Evolutionary conservation across 2,888 invertebrate genomes (phyloP).

Genomic region (Leptopilina syphax): DNA sequence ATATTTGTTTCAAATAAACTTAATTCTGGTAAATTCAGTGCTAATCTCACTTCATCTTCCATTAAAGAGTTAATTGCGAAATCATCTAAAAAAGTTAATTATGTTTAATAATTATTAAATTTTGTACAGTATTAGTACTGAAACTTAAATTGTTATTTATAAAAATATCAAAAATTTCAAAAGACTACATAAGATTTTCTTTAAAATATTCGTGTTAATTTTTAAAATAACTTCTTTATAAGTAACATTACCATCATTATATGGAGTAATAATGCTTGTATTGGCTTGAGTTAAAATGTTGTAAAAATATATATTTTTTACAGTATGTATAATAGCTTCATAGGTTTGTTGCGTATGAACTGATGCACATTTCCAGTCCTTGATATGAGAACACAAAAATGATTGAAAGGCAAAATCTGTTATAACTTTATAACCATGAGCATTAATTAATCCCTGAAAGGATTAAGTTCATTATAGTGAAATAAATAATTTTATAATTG

Average conservation of each 20-base stretch:
- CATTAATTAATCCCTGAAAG: constrained; percentile 83
- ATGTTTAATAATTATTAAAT: too few species aligned
- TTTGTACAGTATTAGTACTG: too few species aligned
- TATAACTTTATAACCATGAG: constrained; percentile 81
- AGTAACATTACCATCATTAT: constrained; percentile 14
- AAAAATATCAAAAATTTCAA: too few species aligned
- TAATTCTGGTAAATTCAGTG: constrained; percentile 79
- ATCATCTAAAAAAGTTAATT: constrained; percentile 57
- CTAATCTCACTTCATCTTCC: constrained; percentile 84
- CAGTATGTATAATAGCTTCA: too few species aligned
- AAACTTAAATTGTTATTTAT: too few species aligned
- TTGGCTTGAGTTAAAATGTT: constrained; percentile 82
- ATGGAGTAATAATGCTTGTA: neutral
- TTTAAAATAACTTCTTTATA: neutral
- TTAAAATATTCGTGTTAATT: too few species aligned
- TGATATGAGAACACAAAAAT: constrained; percentile 79
- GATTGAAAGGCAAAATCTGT: constrained; percentile 80
- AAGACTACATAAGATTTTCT: too few species aligned
- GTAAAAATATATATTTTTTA: constrained; percentile 86
- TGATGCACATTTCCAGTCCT: constrained; percentile 81
- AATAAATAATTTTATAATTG: too few species aligned
- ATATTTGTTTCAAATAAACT: neutral
- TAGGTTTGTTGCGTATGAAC: constrained; percentile 51
- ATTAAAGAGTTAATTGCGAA: constrained; percentile 78
- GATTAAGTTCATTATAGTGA: too few species aligned